phyloP scores from a whole-genome alignment of 1,140 invertebrate genomes.

The Drosophila santomea region DNA sequence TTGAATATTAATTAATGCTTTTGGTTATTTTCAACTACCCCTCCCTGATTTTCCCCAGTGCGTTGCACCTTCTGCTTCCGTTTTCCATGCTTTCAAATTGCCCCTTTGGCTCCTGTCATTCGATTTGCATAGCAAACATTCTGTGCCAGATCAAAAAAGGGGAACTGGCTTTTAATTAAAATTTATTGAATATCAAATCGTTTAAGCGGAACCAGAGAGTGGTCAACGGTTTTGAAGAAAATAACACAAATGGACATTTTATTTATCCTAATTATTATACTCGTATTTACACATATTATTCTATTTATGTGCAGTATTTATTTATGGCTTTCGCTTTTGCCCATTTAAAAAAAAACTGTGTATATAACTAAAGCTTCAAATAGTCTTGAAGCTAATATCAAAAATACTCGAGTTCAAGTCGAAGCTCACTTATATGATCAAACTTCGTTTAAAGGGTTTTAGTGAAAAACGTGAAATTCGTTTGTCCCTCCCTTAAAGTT shows the following conservation, averaged over 20 bases:
- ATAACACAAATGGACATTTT: neutral
- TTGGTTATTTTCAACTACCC: conserved; percentile 20
- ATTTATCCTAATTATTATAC: no score
- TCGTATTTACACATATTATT: no score
- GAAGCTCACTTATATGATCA: no score
- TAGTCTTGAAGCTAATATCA: neutral
- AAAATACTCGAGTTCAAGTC: no score
- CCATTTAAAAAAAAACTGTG: no score
- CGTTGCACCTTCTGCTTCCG: conserved; percentile 14
- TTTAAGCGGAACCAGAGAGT: neutral
- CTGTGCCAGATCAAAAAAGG: conserved; percentile 45
- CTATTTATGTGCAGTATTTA: no score
- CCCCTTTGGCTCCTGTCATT: conserved; percentile 62
- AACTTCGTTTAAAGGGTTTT: no score
- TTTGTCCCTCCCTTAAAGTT: neutral
- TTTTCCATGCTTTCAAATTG: conserved; percentile 33
- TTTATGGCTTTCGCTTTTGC: no score
- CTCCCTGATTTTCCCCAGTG: neutral
- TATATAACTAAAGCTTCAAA: no score
- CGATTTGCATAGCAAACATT: conserved; percentile 76
- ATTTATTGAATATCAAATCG: conserved; percentile 53
- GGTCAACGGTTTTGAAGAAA: no score
- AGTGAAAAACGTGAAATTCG: no score
- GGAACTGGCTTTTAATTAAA: conserved; percentile 39
- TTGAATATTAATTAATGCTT: conserved; percentile 65